These are phyloP conservation scores for Tadarida brasiliensis DNA, from an alignment of 2,797 vertebrate species.

Conservation along the genomic window DNA sequence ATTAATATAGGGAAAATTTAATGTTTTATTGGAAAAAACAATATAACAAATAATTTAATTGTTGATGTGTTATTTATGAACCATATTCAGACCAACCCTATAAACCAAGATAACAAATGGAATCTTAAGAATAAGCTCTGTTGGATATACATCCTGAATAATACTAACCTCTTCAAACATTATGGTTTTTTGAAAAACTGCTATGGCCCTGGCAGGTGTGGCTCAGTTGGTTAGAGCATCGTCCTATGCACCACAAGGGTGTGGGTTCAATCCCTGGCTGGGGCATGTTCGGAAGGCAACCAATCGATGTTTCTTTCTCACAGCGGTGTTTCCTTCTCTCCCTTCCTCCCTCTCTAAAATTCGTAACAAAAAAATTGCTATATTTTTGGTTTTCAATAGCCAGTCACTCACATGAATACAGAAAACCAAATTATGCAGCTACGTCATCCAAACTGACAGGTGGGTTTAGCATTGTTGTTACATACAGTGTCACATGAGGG, in stretches of 20 bases:
- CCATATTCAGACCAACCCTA: background rate
- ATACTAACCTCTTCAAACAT: constrained; percentile 25
- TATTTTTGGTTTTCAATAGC: constrained; percentile 13
- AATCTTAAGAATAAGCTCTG: constrained; percentile 32
- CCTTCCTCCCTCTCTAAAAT: background rate
- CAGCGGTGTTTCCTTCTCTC: no score
- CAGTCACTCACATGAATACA: background rate
- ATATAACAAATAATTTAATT: constrained; percentile 51
- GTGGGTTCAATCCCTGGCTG: background rate
- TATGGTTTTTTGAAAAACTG: background rate
- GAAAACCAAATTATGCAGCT: constrained; percentile 12
- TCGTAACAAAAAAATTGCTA: background rate
- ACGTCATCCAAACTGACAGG: constrained; percentile 1
- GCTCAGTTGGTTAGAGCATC: background rate
- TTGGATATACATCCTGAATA: constrained; percentile 23
- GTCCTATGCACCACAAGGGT: background rate
- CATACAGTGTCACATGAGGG: background rate
- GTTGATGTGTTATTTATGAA: constrained; percentile 13
- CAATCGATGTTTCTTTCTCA: background rate
- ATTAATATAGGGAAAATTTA: constrained; percentile 49
- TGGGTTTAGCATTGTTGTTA: background rate
- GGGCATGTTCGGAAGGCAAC: background rate
- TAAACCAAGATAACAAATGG: background rate
- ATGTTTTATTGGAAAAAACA: constrained; percentile 36
- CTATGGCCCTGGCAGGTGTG: background rate